These are phyloP conservation scores for Tenthredo amoena DNA, from an alignment of 2,888 invertebrate species.

Conservation along the genomic window DNA sequence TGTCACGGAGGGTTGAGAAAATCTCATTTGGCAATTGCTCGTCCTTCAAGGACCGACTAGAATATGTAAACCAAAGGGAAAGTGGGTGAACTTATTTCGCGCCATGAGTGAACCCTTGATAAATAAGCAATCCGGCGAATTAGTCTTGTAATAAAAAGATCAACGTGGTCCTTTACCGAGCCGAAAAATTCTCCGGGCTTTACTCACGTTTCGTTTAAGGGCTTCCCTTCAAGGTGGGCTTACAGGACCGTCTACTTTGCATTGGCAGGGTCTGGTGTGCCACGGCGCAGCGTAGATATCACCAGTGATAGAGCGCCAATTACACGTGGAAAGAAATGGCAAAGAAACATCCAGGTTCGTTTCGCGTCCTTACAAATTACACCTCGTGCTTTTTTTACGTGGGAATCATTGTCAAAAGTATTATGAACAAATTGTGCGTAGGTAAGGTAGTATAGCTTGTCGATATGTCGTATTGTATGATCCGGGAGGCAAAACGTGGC, in stretches of 20 bases:
- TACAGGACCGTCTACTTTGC: neutral
- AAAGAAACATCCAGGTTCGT: neutral
- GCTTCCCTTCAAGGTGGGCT: neutral
- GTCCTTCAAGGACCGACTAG: neutral
- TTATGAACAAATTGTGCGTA: slow-evolving; percentile 52
- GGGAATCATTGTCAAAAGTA: slow-evolving; percentile 54
- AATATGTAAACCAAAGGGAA: neutral
- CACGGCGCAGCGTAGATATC: neutral
- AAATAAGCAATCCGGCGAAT: slow-evolving; percentile 7
- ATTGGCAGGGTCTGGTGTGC: neutral
- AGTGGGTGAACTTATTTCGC: slow-evolving; percentile 1
- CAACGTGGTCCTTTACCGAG: neutral
- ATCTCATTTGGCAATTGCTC: neutral
- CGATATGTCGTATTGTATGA: slow-evolving; percentile 31
- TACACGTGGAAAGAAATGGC: neutral
- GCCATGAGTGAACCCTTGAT: slow-evolving; percentile 14
- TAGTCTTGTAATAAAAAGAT: slow-evolving; percentile 35
- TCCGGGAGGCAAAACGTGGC: neutral
- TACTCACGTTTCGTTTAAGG: slow-evolving; percentile 24
- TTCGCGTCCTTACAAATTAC: slow-evolving; percentile 2
- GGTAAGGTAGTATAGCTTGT: slow-evolving; percentile 58
- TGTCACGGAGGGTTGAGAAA: slow-evolving; percentile 26
- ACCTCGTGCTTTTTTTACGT: slow-evolving; percentile 1
- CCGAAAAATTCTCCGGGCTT: neutral
- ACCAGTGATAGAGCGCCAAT: slow-evolving; percentile 6